Percentiles rank a stretch among this genome's conserved stretches.
Evolutionary conservation across 2,888 invertebrate species (phyloP).

Genomic region (Ferdinandea cuprea): DNA sequence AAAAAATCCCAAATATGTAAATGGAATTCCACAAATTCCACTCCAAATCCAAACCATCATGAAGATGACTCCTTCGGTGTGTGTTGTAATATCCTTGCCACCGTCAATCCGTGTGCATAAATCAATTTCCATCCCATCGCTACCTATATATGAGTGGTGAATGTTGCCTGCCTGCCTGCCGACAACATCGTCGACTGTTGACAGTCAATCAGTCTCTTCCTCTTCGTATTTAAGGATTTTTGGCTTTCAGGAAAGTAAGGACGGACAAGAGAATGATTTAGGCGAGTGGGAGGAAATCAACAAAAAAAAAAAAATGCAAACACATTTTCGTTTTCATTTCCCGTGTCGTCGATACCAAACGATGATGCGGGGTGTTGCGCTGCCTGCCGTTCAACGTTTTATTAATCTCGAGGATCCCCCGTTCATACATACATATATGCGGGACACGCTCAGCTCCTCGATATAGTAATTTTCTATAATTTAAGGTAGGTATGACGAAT

Average conservation of each 20-base stretch:
- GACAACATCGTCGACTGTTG: slow-evolving; percentile 53
- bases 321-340: slow-evolving; percentile 72
- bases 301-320: slow-evolving; percentile 21
- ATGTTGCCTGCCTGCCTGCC: too few species aligned
- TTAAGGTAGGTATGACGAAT: slow-evolving; percentile 34
- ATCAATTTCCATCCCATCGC: slow-evolving; percentile 70
- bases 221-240: slow-evolving; percentile 13
- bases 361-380: too few species aligned
- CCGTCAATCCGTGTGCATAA: slow-evolving; percentile 66
- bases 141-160: too few species aligned
- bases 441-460: neutral
- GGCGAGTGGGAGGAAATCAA: neutral
- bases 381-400: slow-evolving; percentile 51
- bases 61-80: slow-evolving; percentile 7
- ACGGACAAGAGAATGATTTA: slow-evolving; percentile 44
- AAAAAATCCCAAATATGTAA: slow-evolving; percentile 46
- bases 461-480: slow-evolving; percentile 60
- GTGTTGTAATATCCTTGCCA: slow-evolving; percentile 56
- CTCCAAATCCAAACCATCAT: neutral
- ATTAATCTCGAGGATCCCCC: slow-evolving; percentile 55
- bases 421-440: neutral
- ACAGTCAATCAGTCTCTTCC: slow-evolving; percentile 71
- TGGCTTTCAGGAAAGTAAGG: slow-evolving; percentile 31
- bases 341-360: too few species aligned
- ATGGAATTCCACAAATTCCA: slow-evolving; percentile 41